Evolutionary conservation across 2,888 invertebrate genomes (phyloP).

Genomic region (Pinctada fucata): DNA sequence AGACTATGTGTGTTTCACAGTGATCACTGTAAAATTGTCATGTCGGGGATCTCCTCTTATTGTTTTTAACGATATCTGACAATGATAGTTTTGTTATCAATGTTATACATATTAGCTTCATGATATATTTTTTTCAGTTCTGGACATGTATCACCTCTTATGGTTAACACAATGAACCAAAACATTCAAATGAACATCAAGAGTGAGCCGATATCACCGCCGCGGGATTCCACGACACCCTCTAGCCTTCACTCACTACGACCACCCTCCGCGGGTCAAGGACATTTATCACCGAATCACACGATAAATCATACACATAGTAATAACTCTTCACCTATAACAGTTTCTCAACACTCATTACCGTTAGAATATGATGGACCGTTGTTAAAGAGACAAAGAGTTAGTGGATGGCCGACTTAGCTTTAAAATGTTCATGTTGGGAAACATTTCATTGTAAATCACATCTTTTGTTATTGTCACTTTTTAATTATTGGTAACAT

Average conservation of each 20-base stretch:
- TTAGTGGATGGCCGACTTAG: constrained; percentile 88
- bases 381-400: constrained; percentile 88
- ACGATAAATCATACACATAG: constrained; percentile 70
- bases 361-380: constrained; percentile 74
- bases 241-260: constrained; percentile 71
- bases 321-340: constrained; percentile 79
- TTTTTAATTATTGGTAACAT: background rate
- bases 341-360: constrained; percentile 41
- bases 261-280: constrained; percentile 79
- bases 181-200: constrained; percentile 85
- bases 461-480: background rate
- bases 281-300: constrained; percentile 73
- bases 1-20: too few species aligned
- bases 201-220: constrained; percentile 96
- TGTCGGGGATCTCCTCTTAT: too few species aligned
- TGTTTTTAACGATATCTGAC: too few species aligned
- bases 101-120: background rate
- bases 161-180: constrained; percentile 68
- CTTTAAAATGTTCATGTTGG: background rate
- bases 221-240: constrained; percentile 85
- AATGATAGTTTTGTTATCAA: too few species aligned
- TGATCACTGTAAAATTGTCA: too few species aligned
- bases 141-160: constrained; percentile 64
- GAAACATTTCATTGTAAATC: background rate
- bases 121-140: constrained; percentile 42